A percentile compares a stretch with the other conserved stretches of the same genome.
Evolutionary conservation across 2,888 invertebrate genomes (phyloP).

Genomic region (Vanessa cardui): DNA sequence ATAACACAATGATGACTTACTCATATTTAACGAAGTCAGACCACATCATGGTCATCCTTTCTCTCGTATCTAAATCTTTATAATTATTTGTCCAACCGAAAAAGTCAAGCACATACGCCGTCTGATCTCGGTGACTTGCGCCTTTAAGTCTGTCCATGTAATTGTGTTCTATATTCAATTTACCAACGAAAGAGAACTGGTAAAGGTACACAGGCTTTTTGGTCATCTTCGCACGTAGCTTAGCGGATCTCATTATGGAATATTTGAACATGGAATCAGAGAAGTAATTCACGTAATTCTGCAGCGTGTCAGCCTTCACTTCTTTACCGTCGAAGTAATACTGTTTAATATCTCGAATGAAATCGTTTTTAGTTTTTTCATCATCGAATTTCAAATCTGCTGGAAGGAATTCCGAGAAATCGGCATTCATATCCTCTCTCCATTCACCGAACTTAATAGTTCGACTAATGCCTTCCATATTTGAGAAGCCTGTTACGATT

Average conservation of each 20-base stretch:
- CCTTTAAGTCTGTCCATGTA: constrained; percentile 68
- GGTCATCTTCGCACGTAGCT: constrained; percentile 55
- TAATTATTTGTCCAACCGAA: constrained; percentile 56
- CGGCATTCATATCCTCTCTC: constrained; percentile 68
- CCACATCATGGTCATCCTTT: constrained; percentile 72
- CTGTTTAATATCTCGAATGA: constrained; percentile 55
- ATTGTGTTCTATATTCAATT: constrained; percentile 61
- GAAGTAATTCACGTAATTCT: constrained; percentile 67
- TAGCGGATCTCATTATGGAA: constrained; percentile 65
- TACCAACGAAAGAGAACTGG: constrained; percentile 70
- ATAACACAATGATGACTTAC: constrained; percentile 52
- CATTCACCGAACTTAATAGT: constrained; percentile 62
- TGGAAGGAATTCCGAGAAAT: constrained; percentile 67
- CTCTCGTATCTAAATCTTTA: constrained; percentile 65
- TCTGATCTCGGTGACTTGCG: constrained; percentile 74
- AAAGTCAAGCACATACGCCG: constrained; percentile 70
- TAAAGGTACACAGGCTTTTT: constrained; percentile 62
- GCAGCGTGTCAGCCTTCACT: constrained; percentile 53
- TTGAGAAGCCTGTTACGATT: constrained; percentile 65
- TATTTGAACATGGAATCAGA: constrained; percentile 76
- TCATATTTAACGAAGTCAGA: constrained; percentile 67
- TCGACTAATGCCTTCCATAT: constrained; percentile 75
- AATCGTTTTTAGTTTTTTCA: constrained; percentile 49
- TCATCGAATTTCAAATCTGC: constrained; percentile 62
- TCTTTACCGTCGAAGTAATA: constrained; percentile 64